phyloP scores from a whole-genome alignment of 2,797 vertebrate species.

The Semotilus atromaculatus region DNA sequence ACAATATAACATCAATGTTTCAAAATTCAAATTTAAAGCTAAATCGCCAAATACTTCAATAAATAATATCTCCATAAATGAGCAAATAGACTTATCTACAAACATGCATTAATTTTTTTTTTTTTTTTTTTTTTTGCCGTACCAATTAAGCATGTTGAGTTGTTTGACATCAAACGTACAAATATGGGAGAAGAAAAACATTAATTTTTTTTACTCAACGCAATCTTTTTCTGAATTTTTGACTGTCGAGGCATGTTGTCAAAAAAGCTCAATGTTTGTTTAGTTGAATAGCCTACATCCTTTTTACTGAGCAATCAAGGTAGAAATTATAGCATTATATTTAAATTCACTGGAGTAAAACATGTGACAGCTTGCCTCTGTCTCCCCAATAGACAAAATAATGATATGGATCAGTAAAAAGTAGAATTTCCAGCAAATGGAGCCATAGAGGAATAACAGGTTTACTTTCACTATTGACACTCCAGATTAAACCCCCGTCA shows the following conservation, averaged over 20 bases:
- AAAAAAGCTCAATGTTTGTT: neutral
- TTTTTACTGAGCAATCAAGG: neutral
- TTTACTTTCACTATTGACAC: neutral
- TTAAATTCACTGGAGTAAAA: neutral
- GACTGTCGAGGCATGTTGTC: neutral
- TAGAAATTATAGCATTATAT: neutral
- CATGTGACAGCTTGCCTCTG: neutral
- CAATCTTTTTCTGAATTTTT: neutral
- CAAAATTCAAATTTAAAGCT: neutral
- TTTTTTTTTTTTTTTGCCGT: too few relatives aligned
- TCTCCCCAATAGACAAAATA: neutral
- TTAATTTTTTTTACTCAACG: neutral
- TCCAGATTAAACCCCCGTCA: rapidly evolving
- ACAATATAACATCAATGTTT: neutral
- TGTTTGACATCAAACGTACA: neutral
- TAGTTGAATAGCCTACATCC: too few relatives aligned
- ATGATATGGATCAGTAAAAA: neutral
- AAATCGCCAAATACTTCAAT: neutral
- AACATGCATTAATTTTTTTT: neutral
- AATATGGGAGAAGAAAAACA: neutral
- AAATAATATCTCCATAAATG: neutral
- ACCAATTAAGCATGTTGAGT: neutral
- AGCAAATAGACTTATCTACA: neutral
- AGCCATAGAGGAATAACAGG: neutral
- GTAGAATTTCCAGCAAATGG: neutral